These are phyloP conservation scores for Atta cephalotes DNA, from an alignment of 1,140 invertebrate species.

Conservation along the genomic window DNA sequence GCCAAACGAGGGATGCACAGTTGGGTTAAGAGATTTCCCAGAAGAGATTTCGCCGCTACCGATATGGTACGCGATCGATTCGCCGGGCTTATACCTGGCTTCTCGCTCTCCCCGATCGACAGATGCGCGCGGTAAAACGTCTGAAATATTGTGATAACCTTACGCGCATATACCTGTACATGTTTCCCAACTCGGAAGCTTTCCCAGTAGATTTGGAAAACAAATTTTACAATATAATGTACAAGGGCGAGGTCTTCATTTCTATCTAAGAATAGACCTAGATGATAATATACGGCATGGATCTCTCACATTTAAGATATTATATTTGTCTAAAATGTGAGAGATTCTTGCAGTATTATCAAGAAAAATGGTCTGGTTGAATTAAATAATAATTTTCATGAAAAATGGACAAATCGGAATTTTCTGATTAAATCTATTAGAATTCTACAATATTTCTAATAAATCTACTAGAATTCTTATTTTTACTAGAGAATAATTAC, in stretches of 20 bases:
- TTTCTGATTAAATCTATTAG: no score
- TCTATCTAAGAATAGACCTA: not conserved
- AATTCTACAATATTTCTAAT: no score
- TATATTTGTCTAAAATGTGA: not conserved
- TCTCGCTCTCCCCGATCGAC: conserved; percentile 8
- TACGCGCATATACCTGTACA: not conserved
- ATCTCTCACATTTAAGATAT: not conserved
- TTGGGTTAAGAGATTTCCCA: conserved; percentile 70
- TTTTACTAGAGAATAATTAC: no score
- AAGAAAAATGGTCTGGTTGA: no score
- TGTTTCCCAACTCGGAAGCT: not conserved
- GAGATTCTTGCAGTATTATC: no score
- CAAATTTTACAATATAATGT: not conserved
- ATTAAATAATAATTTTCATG: no score
- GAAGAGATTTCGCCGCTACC: conserved; percentile 68
- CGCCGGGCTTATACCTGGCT: conserved; percentile 8
- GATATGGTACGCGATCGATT: conserved; percentile 52
- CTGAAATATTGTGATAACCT: conserved; percentile 56
- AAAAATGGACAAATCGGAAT: no score
- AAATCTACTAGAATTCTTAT: no score
- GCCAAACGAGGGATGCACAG: conserved; percentile 32
- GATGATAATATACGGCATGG: not conserved
- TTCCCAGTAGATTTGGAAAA: conserved; percentile 5
- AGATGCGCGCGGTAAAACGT: conserved; percentile 36
- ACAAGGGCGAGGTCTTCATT: not conserved